These are phyloP conservation scores for Atrina japonica DNA, from an alignment of 2,888 invertebrate genomes.

Conservation along the genomic window DNA sequence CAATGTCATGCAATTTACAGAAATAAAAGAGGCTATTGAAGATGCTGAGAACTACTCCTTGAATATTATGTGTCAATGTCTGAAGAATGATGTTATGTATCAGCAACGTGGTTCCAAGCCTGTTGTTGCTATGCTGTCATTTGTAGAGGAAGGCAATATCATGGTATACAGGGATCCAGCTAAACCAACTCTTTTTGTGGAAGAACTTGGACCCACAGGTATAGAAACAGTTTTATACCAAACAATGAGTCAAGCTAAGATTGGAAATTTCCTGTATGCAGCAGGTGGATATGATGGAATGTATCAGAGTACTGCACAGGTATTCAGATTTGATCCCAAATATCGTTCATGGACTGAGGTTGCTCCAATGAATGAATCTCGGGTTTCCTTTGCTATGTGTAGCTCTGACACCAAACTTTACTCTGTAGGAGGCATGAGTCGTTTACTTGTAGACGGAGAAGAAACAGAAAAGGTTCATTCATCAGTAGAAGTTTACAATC, in stretches of 20 bases:
- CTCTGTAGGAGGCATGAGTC: slow-evolving; percentile 74
- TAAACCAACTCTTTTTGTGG: slow-evolving; percentile 65
- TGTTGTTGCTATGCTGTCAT: slow-evolving; percentile 59
- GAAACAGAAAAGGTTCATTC: slow-evolving; percentile 70
- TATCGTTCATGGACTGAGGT: slow-evolving; percentile 73
- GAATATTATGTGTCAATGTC: slow-evolving; percentile 71
- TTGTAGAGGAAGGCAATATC: slow-evolving; percentile 57
- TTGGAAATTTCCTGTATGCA: slow-evolving; percentile 78
- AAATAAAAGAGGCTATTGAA: slow-evolving; percentile 69
- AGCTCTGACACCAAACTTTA: slow-evolving; percentile 66
- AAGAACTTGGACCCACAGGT: slow-evolving; percentile 69
- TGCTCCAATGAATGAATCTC: slow-evolving; percentile 70
- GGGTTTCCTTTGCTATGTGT: slow-evolving; percentile 77
- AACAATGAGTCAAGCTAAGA: slow-evolving; percentile 65
- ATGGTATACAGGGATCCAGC: slow-evolving; percentile 63
- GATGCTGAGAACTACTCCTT: slow-evolving; percentile 72
- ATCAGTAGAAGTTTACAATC: slow-evolving; percentile 75
- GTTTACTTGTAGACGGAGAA: slow-evolving; percentile 62
- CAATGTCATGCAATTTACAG: slow-evolving; percentile 62
- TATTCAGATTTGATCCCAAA: slow-evolving; percentile 73
- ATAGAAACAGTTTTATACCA: slow-evolving; percentile 67
- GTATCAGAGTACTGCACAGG: slow-evolving; percentile 59
- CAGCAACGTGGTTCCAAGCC: slow-evolving; percentile 61
- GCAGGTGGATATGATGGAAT: slow-evolving; percentile 76
- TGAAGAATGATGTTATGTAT: slow-evolving; percentile 63